A percentile compares a stretch with the other conserved stretches of the same genome.
Conservation (phyloP, 2,888 invertebrate genomes). For the Phorcus lineatus region DNA sequence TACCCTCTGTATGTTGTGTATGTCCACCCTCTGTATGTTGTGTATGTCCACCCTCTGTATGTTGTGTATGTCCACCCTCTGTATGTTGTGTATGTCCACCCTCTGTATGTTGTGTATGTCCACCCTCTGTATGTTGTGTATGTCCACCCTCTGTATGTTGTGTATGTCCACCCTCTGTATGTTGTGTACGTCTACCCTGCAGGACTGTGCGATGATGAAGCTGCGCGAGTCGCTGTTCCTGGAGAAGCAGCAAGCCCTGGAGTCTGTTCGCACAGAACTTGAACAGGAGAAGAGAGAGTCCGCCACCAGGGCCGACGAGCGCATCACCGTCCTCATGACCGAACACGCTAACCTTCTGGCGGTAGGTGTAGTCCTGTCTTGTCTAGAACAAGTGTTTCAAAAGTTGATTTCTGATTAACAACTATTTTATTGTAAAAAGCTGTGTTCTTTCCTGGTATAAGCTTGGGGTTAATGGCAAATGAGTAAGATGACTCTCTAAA, state of each 20-base stretch:
- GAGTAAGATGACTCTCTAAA: too few relatives aligned
- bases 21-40: neutral
- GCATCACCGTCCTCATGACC: slow-evolving; percentile 39
- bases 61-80: too few relatives aligned
- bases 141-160: neutral
- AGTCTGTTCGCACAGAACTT: slow-evolving; percentile 53
- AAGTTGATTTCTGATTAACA: too few relatives aligned
- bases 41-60: too few relatives aligned
- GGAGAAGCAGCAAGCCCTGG: slow-evolving; percentile 66
- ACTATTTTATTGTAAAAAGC: too few relatives aligned
- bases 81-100: too few relatives aligned
- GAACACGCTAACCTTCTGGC: slow-evolving; percentile 36
- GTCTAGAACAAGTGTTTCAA: neutral
- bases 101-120: neutral
- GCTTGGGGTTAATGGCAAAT: too few relatives aligned
- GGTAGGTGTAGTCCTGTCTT: slow-evolving; percentile 28
- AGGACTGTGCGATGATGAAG: slow-evolving; percentile 64
- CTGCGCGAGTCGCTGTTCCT: slow-evolving; percentile 60
- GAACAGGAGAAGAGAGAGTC: slow-evolving; percentile 58
- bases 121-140: neutral
- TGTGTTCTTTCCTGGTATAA: too few relatives aligned
- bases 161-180: neutral
- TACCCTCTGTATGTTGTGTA: too few relatives aligned
- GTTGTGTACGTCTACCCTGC: neutral
- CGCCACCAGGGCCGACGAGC: slow-evolving; percentile 50